These are phyloP conservation scores for Conus betulinus DNA, from an alignment of 1,140 invertebrate species.

Conservation along the genomic window DNA sequence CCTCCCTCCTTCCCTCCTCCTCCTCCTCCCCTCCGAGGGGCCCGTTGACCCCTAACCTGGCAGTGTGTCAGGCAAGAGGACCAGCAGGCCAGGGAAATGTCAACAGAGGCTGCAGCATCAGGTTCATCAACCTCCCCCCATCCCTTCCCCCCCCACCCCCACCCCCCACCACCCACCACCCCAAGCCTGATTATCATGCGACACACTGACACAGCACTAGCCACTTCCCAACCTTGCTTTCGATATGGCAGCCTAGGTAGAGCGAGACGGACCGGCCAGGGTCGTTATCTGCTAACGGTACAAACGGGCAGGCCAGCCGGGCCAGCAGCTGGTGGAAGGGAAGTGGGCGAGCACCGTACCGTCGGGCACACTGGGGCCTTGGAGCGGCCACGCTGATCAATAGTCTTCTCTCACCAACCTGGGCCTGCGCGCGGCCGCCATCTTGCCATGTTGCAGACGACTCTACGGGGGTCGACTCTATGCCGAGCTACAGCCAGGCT, in stretches of 20 bases:
- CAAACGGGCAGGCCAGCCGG: not conserved
- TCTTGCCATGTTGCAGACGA: slow-evolving; percentile 42
- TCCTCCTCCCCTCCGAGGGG: not conserved
- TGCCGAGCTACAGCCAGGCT: not conserved
- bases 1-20: not conserved
- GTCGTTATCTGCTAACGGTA: slow-evolving; percentile 9
- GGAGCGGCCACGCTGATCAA: slow-evolving; percentile 34
- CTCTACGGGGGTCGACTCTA: slow-evolving; percentile 14
- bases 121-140: not conserved
- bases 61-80: not conserved
- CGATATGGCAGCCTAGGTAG: not conserved
- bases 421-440: slow-evolving; percentile 32
- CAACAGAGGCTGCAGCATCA: not conserved
- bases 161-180: no score
- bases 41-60: slow-evolving; percentile 12
- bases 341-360: not conserved
- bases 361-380: not conserved
- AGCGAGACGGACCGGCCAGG: not conserved
- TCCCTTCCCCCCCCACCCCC: not conserved
- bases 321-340: not conserved
- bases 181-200: not conserved
- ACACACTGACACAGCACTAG: not conserved
- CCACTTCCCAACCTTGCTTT: not conserved
- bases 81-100: not conserved
- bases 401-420: slow-evolving; percentile 32